Evolutionary conservation across 2,888 invertebrate species (phyloP).

Genomic region (Nipponacmea schrenckii): DNA sequence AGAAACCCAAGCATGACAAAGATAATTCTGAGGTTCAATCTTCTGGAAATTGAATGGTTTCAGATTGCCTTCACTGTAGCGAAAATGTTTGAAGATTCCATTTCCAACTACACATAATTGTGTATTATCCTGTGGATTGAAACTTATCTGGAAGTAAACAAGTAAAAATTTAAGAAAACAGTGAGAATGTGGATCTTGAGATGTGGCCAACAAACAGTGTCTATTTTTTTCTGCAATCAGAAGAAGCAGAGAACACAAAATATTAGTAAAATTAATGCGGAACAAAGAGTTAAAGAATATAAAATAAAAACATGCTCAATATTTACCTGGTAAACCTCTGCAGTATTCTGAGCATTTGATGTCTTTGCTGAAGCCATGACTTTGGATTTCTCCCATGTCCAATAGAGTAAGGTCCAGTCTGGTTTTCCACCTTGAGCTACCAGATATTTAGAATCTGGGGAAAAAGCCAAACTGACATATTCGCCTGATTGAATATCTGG

Average conservation of each 20-base stretch:
- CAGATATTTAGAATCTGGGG: slow-evolving; percentile 83
- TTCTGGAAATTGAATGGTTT: slow-evolving; percentile 87
- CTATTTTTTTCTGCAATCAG: too few relatives aligned
- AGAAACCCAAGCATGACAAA: slow-evolving; percentile 83
- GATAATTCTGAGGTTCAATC: slow-evolving; percentile 79
- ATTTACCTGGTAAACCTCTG: slow-evolving; percentile 74
- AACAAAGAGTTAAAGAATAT: too few relatives aligned
- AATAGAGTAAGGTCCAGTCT: slow-evolving; percentile 83
- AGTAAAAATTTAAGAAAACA: not conserved
- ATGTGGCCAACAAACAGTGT: too few relatives aligned
- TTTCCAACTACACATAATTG: slow-evolving; percentile 76
- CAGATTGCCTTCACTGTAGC: slow-evolving; percentile 82
- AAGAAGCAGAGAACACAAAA: too few relatives aligned
- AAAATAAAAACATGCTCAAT: too few relatives aligned
- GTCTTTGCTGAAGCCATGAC: slow-evolving; percentile 81
- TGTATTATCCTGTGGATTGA: slow-evolving; percentile 83
- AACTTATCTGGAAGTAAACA: slow-evolving; percentile 73
- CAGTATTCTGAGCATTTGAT: slow-evolving; percentile 70
- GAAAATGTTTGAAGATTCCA: slow-evolving; percentile 80
- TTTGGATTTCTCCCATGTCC: slow-evolving; percentile 85
- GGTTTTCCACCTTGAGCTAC: slow-evolving; percentile 84
- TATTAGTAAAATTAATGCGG: too few relatives aligned
- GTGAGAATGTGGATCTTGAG: not conserved
- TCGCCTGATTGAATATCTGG: slow-evolving; percentile 71
- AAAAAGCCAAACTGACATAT: slow-evolving; percentile 81